Evolutionary conservation across 2,113 vertebrate genomes (phyloP).

Genomic region (Myodes glareolus): DNA sequence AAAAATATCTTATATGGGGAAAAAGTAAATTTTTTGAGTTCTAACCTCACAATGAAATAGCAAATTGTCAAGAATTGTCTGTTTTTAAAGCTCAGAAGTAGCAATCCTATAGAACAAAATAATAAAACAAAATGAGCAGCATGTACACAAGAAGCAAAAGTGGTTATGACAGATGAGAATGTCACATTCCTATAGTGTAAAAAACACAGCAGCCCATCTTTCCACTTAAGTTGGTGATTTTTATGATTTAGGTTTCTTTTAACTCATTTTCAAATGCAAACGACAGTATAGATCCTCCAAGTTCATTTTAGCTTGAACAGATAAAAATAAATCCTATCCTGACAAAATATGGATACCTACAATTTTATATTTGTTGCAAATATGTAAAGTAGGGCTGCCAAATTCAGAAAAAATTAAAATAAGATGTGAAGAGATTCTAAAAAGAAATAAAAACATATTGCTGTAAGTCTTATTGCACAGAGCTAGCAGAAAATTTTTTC

Average conservation of each 20-base stretch:
- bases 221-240: neutral
- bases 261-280: neutral
- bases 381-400: neutral
- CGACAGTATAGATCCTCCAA: neutral
- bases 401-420: neutral
- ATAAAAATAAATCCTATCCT: neutral
- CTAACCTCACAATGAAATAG: neutral
- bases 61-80: neutral
- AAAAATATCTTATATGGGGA: neutral
- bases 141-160: neutral
- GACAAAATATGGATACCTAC: neutral
- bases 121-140: neutral
- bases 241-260: neutral
- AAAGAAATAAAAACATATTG: neutral
- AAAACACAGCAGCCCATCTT: neutral
- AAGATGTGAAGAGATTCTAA: neutral
- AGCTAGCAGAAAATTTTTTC: neutral
- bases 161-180: neutral
- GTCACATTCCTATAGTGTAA: neutral
- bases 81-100: slow-evolving; percentile 2
- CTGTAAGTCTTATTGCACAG: neutral
- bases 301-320: neutral
- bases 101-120: neutral
- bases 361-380: neutral
- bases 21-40: neutral